Percentiles rank a stretch among this genome's conserved stretches.
Evolutionary conservation across 2,113 vertebrate genomes (phyloP).

Genomic region (Muntiacus reevesi): DNA sequence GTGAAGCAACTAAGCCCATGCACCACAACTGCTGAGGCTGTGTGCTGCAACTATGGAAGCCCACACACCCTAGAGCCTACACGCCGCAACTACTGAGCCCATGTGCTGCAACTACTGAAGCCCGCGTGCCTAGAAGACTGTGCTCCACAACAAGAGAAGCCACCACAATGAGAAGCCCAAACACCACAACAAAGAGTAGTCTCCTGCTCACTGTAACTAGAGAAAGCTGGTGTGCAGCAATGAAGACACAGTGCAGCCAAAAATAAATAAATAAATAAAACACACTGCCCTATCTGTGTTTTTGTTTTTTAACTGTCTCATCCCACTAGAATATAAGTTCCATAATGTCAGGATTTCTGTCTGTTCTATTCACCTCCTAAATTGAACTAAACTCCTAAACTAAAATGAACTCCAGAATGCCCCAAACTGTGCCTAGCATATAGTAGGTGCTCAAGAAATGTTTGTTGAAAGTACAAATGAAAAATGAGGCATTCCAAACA

Average conservation of each 20-base stretch:
- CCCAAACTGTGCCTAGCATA: neutral
- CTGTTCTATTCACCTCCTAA: neutral
- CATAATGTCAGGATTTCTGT: neutral
- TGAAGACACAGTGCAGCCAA: neutral
- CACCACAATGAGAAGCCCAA: neutral
- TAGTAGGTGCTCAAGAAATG: constrained; percentile 11
- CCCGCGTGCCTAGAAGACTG: neutral
- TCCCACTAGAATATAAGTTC: neutral
- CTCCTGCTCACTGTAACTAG: neutral
- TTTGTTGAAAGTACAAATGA: neutral
- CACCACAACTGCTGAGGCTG: neutral
- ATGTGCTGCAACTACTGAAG: neutral
- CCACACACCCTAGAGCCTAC: neutral
- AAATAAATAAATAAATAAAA: neutral
- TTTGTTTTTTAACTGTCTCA: constrained; percentile 15
- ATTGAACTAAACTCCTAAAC: neutral
- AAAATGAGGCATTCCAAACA: neutral
- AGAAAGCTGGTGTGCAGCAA: neutral
- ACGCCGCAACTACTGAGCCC: neutral
- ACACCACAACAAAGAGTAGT: neutral
- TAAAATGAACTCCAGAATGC: neutral
- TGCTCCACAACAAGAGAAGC: neutral
- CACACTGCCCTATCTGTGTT: neutral
- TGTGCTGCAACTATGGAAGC: neutral
- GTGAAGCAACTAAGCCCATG: neutral